Percentiles rank a stretch among this genome's conserved stretches.
These are phyloP conservation scores for Neomonachus schauinslandi DNA, from an alignment of 2,113 vertebrate genomes.

Conservation along the genomic window DNA sequence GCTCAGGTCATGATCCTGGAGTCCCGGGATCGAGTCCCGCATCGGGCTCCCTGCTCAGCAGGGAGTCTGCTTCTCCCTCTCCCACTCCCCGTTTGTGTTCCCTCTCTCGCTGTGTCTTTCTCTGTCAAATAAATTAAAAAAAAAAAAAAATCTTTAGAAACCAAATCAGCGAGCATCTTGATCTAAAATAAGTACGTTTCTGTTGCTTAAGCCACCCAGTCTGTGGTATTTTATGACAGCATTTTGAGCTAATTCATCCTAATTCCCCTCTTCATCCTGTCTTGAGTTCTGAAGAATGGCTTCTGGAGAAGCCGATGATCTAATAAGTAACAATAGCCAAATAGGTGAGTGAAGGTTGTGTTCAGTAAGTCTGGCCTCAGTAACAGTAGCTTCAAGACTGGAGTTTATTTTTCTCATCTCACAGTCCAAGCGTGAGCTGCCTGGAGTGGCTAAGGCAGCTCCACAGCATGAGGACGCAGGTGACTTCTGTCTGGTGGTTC, in stretches of 20 bases:
- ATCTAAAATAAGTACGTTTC: background rate
- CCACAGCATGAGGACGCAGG: background rate
- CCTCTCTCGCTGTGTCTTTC: too few species aligned
- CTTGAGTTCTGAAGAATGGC: background rate
- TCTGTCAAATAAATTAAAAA: too few species aligned
- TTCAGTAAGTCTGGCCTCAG: background rate
- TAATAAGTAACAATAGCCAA: background rate
- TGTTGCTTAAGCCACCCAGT: background rate
- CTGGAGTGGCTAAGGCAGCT: background rate
- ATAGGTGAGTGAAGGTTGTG: background rate
- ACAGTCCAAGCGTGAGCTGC: fast-evolving
- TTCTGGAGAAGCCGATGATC: background rate
- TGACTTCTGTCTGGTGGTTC: background rate
- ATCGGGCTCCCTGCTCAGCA: too few species aligned
- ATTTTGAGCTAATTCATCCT: background rate
- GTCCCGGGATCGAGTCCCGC: too few species aligned
- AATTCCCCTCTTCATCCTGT: background rate
- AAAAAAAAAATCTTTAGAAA: too few species aligned
- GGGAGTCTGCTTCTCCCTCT: too few species aligned
- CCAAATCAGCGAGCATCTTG: background rate
- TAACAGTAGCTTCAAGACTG: background rate
- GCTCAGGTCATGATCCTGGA: too few species aligned
- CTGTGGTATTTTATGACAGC: background rate
- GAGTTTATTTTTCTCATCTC: background rate
- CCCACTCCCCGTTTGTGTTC: too few species aligned